These are phyloP conservation scores for Daphoenositta chrysoptera DNA, from an alignment of 2,113 vertebrate species.

Conservation along the genomic window DNA sequence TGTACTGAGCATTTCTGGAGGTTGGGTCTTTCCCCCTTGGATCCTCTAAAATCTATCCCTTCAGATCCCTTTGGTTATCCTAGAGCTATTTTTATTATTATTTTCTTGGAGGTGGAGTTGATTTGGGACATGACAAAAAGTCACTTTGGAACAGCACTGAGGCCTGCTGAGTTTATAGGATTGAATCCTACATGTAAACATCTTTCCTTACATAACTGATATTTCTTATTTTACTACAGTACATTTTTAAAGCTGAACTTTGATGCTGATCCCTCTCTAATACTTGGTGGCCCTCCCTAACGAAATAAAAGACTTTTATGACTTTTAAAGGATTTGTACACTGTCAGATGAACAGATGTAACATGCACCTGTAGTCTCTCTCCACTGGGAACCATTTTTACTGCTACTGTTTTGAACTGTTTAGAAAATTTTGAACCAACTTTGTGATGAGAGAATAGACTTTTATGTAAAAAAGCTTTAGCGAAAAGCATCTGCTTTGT, in stretches of 20 bases:
- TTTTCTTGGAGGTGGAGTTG: not conserved
- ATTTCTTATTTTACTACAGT: slow-evolving; percentile 2
- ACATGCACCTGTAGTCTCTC: not conserved
- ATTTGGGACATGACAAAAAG: not conserved
- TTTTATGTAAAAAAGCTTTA: slow-evolving; percentile 5
- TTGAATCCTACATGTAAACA: not conserved
- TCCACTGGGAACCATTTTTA: not conserved
- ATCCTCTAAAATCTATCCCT: not conserved
- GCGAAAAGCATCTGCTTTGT: slow-evolving; percentile 28
- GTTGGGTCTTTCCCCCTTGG: not conserved
- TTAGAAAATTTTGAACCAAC: not conserved
- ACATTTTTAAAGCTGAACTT: not conserved
- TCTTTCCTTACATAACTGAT: not conserved
- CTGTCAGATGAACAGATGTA: slow-evolving; percentile 14
- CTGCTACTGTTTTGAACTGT: not conserved
- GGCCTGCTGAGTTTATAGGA: not conserved
- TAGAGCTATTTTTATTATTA: not conserved
- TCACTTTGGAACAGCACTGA: not conserved
- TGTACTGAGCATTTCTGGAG: not conserved
- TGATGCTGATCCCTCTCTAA: not conserved
- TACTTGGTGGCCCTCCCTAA: not conserved
- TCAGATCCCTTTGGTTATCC: not conserved
- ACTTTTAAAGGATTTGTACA: slow-evolving; percentile 4
- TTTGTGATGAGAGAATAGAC: not conserved
- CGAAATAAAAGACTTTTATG: not conserved